A percentile compares a stretch with the other conserved stretches of the same genome.
Conservation (phyloP, 2,797 vertebrate species). For the Phoxinus dragarum region DNA sequence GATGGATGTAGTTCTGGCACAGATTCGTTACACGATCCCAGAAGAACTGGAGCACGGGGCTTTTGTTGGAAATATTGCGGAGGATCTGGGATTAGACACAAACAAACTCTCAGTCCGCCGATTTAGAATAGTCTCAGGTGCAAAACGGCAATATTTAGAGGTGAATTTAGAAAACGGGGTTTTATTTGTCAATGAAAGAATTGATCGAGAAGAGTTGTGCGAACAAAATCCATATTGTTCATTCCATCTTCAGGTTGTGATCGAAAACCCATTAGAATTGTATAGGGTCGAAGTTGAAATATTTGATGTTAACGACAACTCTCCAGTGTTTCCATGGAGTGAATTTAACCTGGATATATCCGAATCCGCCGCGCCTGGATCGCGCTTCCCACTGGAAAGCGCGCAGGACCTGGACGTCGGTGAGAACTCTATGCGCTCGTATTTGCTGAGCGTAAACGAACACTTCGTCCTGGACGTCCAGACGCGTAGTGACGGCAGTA, state of each 20-base stretch:
- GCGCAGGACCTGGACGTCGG: conserved; percentile 90
- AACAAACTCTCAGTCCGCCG: conserved; percentile 75
- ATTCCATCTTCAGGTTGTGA: conserved; percentile 80
- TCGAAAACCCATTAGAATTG: conserved; percentile 79
- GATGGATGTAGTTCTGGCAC: conserved; percentile 71
- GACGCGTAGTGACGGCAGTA: conserved; percentile 86
- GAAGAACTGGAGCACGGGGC: conserved; percentile 81
- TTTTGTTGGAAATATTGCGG: conserved; percentile 80
- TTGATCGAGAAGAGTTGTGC: conserved; percentile 80
- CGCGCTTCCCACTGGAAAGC: conserved; percentile 90
- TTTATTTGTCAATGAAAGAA: conserved; percentile 79
- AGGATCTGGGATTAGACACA: conserved; percentile 78
- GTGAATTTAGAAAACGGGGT: conserved; percentile 80
- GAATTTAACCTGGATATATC: conserved; percentile 82
- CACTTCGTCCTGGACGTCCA: conserved; percentile 89
- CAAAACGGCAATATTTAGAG: conserved; percentile 78
- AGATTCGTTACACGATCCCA: conserved; percentile 79
- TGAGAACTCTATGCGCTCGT: conserved; percentile 85
- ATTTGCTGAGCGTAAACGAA: conserved; percentile 86
- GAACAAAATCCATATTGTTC: conserved; percentile 78
- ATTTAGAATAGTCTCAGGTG: conserved; percentile 78
- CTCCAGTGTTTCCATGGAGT: conserved; percentile 78
- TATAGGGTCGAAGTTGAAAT: conserved; percentile 81
- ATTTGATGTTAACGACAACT: conserved; percentile 80
- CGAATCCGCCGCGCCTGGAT: conserved; percentile 84